Base-by-base conservation (phyloP, 2,113 vertebrate species). In the Salvelinus namaycush region DNA sequence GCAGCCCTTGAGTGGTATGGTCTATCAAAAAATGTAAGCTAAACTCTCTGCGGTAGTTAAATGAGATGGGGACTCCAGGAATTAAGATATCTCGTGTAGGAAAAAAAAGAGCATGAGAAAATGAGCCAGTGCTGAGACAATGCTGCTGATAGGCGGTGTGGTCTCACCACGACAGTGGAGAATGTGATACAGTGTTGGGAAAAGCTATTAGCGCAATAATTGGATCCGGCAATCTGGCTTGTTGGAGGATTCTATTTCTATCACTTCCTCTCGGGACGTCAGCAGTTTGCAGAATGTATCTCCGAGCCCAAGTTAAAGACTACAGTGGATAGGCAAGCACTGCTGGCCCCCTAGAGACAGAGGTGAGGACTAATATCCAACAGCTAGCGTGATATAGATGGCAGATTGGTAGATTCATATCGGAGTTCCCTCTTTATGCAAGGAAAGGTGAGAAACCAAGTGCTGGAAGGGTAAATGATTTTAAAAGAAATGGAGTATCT, bases 121-220 rank as follows among this genome's bases (percentile, higher is more conserved):
- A 62, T 24, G 5, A 74, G 68, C 59, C 77, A 72, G 74, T 62
- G 20, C 80, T 77, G 59, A 83, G 78, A 77, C 79, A 77, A 76
- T 62, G 75, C 75, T 72, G 78, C 76, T 72, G 78, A 86, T 87
- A 86, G 77, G 81, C 8, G 84, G 79, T 1, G 44, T 81, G 74
- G 77, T 82, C 66, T 78, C 82, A 62, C 18, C 59, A 79, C 31
- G 81, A 81, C 77, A 80, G 85, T 68, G 66, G 72, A 76, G 73
- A 81, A 89, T 76, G 68, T 86, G 83, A 79, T 80, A 81, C 73
- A 80, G 79, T 79, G 80, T 83, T 83, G 84, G 76, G 76, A 87
- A 87, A 89, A 92, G 82, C 89, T 78, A 84, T 90, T 84, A 87
- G 86, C 70, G 79, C 82, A 88, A 85, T 91, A 88, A 90, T 82